Evolutionary conservation across 2,797 vertebrate species (phyloP).

Genomic region (Pteropus rufus): DNA sequence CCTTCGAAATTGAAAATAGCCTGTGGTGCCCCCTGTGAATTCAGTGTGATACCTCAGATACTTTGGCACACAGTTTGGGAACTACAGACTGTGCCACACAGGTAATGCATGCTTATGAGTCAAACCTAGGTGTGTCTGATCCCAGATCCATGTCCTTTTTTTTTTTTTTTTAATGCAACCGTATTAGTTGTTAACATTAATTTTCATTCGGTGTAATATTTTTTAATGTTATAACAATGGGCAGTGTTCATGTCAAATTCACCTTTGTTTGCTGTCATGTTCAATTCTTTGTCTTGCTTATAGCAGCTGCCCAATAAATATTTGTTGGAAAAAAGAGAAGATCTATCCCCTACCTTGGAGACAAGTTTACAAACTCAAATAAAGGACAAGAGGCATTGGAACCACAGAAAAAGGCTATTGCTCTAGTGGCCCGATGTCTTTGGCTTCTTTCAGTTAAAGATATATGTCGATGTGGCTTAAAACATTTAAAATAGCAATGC

Average conservation of each 20-base stretch:
- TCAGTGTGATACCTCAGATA: background rate
- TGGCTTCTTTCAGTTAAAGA: background rate
- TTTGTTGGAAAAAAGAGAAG: background rate
- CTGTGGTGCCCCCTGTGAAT: background rate
- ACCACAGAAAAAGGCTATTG: background rate
- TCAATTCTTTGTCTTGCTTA: background rate
- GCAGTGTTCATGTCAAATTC: background rate
- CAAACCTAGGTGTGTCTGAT: background rate
- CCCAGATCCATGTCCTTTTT: background rate
- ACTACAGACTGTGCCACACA: background rate
- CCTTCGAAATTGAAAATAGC: background rate
- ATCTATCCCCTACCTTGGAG: background rate
- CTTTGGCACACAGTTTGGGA: background rate
- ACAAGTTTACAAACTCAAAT: constrained; percentile 11
- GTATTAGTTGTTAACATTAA: background rate
- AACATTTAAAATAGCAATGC: constrained; percentile 31
- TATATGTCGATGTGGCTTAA: background rate
- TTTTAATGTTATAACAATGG: background rate
- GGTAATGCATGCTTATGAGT: background rate
- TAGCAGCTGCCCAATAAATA: background rate
- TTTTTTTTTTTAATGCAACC: background rate
- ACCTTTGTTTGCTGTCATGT: background rate
- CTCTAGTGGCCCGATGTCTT: background rate
- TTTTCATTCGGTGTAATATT: background rate
- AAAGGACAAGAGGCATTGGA: background rate